Base-by-base conservation (phyloP, 53 echinoderm and acorn worm species). In the Holothuria leucospilota region DNA sequence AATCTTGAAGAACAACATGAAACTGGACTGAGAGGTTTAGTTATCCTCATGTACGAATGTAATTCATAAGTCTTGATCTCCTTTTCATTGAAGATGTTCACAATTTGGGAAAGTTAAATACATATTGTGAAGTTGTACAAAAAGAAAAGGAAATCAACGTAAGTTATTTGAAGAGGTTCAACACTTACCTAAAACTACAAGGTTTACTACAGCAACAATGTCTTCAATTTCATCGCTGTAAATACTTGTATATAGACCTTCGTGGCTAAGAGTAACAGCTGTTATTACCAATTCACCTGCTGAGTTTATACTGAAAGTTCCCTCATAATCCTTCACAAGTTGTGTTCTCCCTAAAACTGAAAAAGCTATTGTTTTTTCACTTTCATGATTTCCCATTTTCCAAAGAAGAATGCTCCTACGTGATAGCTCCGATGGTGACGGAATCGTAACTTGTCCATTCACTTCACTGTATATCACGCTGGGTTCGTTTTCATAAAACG, bases 331-430 rank as follows among this genome's bases (percentile, higher is more conserved):
- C 1, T 23, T 20, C 4, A 59, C 14, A 20, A 29, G 2, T 11
- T 60, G 29, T 16, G 13, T 61, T 26, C 2, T 23, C 52, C 79
- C 79, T 16, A 79, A 79, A 1, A 34, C 79, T 34, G 79, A 46
- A 38, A 51, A 60, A 18, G 59, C 79, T 2, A 79, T 59, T 21
- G 59, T 34, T 6, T 59, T 53, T 10, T 25, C 27, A 59, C 79
- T 79, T 59, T 58, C 13, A 23, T 59, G 79, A 61, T 79, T 61
- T 39, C 60, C 79, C 24, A 13, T 79, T 59, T 79, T 79, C 79
- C 79, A 79, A 13, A 79, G 79, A 5, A 79, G 21, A 51, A 79
- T 79, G 60, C 53, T 21, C 8, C 8, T 38, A 21, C 20, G 2
- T 6, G 16, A 14, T 14, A 18, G 13, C n/a, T 24, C 38, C 13